These are phyloP conservation scores for Autographa gamma DNA, from an alignment of 2,888 invertebrate species.

Conservation along the genomic window DNA sequence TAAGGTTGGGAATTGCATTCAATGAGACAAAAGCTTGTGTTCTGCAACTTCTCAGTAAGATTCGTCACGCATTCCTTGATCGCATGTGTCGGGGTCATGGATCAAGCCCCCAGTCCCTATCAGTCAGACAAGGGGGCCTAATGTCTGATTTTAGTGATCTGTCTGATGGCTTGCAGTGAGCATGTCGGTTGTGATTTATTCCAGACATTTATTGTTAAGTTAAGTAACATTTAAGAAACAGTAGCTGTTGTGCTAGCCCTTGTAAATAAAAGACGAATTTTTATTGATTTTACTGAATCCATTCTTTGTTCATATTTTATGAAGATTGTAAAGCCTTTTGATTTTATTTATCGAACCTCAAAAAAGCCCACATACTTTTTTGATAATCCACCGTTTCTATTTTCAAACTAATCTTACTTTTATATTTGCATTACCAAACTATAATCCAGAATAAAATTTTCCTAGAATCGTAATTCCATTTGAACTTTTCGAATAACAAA, in stretches of 20 bases:
- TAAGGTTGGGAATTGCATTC: neutral
- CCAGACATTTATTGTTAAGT: neutral
- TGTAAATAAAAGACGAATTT: neutral
- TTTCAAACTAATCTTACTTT: neutral
- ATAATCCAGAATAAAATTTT: conserved; percentile 4
- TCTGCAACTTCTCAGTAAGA: neutral
- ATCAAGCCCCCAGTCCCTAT: neutral
- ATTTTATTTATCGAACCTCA: neutral
- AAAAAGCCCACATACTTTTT: neutral
- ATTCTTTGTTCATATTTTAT: too few relatives aligned
- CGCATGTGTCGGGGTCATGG: neutral
- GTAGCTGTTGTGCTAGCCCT: neutral
- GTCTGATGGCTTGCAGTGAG: conserved; percentile 4
- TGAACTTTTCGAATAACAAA: neutral
- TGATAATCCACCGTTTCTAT: neutral
- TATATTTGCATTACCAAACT: neutral
- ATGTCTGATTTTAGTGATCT: conserved; percentile 4
- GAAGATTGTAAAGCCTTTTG: neutral
- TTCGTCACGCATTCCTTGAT: conserved; percentile 4
- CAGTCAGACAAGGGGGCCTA: neutral
- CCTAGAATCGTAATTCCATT: neutral
- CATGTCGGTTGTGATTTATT: neutral
- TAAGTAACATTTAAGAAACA: neutral
- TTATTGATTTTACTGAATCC: too few relatives aligned
- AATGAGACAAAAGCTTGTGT: neutral